Evolutionary conservation across 2,113 vertebrate genomes (phyloP).

Genomic region (Xyrauchen texanus): DNA sequence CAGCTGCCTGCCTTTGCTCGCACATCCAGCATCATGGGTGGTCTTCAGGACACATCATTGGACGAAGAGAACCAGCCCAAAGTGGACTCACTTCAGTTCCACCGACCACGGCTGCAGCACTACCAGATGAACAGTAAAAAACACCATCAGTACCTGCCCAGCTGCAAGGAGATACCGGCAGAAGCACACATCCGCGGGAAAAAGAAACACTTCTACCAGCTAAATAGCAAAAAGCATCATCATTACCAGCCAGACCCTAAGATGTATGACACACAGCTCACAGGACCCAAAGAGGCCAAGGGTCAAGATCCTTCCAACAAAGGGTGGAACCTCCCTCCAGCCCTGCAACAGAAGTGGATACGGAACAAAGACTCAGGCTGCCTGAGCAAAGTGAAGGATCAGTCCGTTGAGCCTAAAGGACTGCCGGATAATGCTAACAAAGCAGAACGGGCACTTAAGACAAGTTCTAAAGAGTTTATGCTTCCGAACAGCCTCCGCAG

Average conservation of each 20-base stretch:
- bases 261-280: conserved; percentile 89
- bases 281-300: conserved; percentile 82
- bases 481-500: conserved; percentile 80
- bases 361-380: conserved; percentile 83
- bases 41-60: conserved; percentile 82
- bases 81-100: conserved; percentile 76
- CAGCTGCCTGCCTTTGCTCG: conserved; percentile 94
- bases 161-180: conserved; percentile 78
- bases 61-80: conserved; percentile 79
- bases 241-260: conserved; percentile 95
- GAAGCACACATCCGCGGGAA: conserved; percentile 86
- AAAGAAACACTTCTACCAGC: conserved; percentile 93
- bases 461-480: conserved; percentile 75
- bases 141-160: conserved; percentile 96
- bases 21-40: conserved; percentile 87
- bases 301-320: conserved; percentile 75
- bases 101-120: conserved; percentile 88
- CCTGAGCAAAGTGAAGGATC: conserved; percentile 84
- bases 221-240: conserved; percentile 98
- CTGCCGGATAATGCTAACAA: conserved; percentile 60
- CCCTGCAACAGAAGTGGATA: conserved; percentile 87
- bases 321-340: conserved; percentile 77
- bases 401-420: conserved; percentile 71
- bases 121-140: conserved; percentile 98
- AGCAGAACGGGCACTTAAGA: conserved; percentile 62